These are phyloP conservation scores for Poecile montanus DNA, from an alignment of 2,797 vertebrate species.

Conservation along the genomic window DNA sequence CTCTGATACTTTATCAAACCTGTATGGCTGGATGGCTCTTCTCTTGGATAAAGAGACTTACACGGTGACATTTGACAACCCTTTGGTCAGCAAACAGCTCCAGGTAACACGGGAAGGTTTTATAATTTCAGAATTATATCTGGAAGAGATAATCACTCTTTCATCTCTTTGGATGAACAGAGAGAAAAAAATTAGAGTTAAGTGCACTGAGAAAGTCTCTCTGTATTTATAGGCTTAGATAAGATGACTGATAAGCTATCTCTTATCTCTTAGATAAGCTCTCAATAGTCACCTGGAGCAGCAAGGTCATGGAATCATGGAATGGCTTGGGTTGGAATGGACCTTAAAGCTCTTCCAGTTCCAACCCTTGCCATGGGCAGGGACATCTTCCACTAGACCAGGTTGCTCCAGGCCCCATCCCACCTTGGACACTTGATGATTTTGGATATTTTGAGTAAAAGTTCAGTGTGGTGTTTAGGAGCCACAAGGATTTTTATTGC, in stretches of 20 bases:
- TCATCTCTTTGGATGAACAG: neutral
- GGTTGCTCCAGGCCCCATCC: neutral
- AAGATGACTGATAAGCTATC: neutral
- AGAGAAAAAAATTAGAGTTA: neutral
- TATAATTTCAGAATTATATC: neutral
- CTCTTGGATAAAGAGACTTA: constrained; percentile 77
- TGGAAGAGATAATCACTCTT: neutral
- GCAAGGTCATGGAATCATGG: neutral
- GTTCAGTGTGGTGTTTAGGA: neutral
- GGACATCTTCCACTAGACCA: neutral
- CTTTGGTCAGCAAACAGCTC: constrained; percentile 36
- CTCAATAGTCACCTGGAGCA: neutral
- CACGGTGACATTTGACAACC: constrained; percentile 43
- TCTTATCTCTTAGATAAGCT: neutral
- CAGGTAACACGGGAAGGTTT: constrained; percentile 53
- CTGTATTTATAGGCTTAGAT: neutral
- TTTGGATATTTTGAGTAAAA: neutral
- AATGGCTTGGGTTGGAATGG: neutral
- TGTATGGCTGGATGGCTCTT: constrained; percentile 74
- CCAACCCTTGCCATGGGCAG: neutral
- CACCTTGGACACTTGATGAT: neutral
- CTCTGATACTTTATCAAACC: constrained; percentile 72
- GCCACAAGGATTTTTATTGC: neutral
- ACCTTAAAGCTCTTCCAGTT: neutral
- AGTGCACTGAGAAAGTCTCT: neutral